Evolutionary conservation across 2,113 vertebrate genomes (phyloP), one percentile per base, ranked within the genome.

Genomic region (Dasyurus viverrinus): DNA sequence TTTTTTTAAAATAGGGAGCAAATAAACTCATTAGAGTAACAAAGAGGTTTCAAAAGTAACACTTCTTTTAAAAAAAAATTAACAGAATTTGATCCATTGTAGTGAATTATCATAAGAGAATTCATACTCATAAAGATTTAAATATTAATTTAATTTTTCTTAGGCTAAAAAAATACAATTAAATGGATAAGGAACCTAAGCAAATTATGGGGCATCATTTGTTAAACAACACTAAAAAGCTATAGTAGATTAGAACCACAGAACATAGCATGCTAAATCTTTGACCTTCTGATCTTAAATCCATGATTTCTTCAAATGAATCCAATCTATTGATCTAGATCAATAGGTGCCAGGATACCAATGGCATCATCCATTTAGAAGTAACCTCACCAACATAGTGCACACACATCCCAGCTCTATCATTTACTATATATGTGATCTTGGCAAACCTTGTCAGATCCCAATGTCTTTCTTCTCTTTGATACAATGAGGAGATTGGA

Each of bases 171-270:
- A 89, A 92, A 94, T 60, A 90, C 57, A 53, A 93, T 93, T 91
- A 92, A 92, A 54, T 30, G 0, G 11, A 55, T 91, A 24, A 76
- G n/a, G 10, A 68, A 60, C 90, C 93, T 94, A 94, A 53, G 26
- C 90, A 91, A 91, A 26, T 1, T 14, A n/a, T 16, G 6, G 19
- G 42, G 27, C 90, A n/a, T n/a, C 19, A 30, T 26, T 93, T 53
- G 93, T 95, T 93, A 94, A 93, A 89, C 68, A 91, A 95, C 42
- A 52, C 93, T 46, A 92, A 95, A 2, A 19, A 84, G 93, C 93
- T 48, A 3, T 36, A 94, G 55, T 60, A 30, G 27, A 27, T 30
- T 27, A 60, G 10, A 60, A 76, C 14, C 14, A 36, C 0, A 76
- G 30, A 76, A 76, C n/a, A 76, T 19, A 76, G 60, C 14, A n/a